A percentile compares a stretch with the other conserved stretches of the same genome.
phyloP scores from a whole-genome alignment of 2,113 vertebrate genomes.

The Mesembrinibis cayennensis region DNA sequence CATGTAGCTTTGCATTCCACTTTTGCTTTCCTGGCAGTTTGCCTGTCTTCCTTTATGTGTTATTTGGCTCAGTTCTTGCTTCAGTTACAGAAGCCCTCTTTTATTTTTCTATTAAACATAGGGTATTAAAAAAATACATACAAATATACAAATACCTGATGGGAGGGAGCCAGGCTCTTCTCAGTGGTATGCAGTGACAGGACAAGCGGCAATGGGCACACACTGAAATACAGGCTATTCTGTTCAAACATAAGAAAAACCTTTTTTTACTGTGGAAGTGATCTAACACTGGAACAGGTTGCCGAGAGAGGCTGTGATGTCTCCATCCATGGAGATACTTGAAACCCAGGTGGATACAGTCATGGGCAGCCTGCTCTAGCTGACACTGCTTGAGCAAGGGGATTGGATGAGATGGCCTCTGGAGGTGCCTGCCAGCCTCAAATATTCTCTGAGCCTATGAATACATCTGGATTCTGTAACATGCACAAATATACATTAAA shows the following conservation, averaged over 20 bases:
- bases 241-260: not conserved
- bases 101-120: not conserved
- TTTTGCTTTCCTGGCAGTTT: not conserved
- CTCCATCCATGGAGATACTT: not conserved
- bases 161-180: not conserved
- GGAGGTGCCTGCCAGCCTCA: not conserved
- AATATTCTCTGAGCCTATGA: not conserved
- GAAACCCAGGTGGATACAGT: not conserved
- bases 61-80: not conserved
- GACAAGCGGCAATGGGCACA: not conserved
- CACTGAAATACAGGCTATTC: not conserved
- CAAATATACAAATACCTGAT: not conserved
- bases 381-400: not conserved
- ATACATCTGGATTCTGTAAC: not conserved
- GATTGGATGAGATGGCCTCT: accelerated
- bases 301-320: not conserved
- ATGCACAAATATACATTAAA: not conserved
- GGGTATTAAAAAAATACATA: not conserved
- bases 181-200: not conserved
- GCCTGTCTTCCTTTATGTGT: not conserved
- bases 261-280: not conserved
- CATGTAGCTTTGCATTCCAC: not conserved
- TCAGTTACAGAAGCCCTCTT: not conserved
- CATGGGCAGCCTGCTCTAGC: not conserved
- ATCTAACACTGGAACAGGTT: not conserved